Conservation (phyloP, 2,888 invertebrate genomes). For the Dolichopus griseipennis region DNA sequence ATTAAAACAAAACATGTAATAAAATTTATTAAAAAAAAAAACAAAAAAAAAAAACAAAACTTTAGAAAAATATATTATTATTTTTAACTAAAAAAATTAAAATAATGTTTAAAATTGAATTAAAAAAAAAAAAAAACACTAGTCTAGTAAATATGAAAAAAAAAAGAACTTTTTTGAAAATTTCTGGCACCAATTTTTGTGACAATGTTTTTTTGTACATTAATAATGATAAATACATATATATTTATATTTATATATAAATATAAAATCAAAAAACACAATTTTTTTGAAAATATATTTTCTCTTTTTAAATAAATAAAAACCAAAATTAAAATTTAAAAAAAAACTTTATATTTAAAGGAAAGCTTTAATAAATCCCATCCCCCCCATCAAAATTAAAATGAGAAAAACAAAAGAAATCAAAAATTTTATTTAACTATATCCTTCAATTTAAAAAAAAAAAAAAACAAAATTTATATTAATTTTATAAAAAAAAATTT, state of each 20-base stretch:
- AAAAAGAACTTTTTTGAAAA: background rate
- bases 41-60: constrained; percentile 2
- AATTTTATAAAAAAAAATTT: background rate
- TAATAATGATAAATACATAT: background rate
- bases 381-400: background rate
- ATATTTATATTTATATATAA: background rate
- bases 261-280: background rate
- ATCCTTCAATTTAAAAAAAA: too few relatives aligned
- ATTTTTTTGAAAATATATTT: background rate
- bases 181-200: constrained; percentile 4
- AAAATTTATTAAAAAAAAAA: background rate
- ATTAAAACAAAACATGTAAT: background rate
- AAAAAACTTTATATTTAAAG: background rate
- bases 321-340: background rate
- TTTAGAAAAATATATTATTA: constrained; percentile 6
- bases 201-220: background rate
- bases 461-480: background rate
- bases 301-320: background rate
- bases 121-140: background rate
- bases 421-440: background rate
- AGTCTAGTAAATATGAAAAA: background rate
- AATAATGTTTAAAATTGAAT: background rate
- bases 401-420: too few relatives aligned
- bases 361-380: background rate
- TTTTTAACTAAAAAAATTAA: background rate